Percentiles rank a stretch among this genome's conserved stretches.
phyloP scores from a whole-genome alignment of 2,888 invertebrate genomes.

The Caenorhabditis plicata region DNA sequence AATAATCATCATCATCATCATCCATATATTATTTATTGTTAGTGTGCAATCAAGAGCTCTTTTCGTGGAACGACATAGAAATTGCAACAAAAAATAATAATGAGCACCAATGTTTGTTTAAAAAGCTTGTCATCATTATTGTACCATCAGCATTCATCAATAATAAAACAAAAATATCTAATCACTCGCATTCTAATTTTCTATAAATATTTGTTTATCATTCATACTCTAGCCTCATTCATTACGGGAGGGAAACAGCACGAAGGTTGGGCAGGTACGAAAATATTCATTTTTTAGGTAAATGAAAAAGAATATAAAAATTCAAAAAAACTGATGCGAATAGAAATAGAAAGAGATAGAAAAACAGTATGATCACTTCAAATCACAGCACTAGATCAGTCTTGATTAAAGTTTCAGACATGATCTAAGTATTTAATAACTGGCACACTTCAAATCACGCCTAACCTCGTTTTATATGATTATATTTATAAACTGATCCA shows the following conservation, averaged over 20 bases:
- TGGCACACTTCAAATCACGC: slow-evolving; percentile 38
- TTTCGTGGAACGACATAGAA: background rate
- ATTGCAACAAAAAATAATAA: background rate
- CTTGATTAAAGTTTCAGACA: slow-evolving; percentile 12
- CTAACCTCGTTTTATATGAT: slow-evolving; percentile 23
- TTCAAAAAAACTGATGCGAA: slow-evolving; percentile 23
- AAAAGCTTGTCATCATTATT: background rate
- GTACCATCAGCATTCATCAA: too few species aligned
- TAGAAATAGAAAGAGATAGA: slow-evolving; percentile 7
- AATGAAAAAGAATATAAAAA: slow-evolving; percentile 22
- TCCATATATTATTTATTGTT: too few species aligned
- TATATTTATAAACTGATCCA: too few species aligned
- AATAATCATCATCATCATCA: too few species aligned
- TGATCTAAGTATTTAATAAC: slow-evolving; percentile 15
- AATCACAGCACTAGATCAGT: slow-evolving; percentile 28
- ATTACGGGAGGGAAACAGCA: background rate
- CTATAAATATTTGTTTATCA: too few species aligned
- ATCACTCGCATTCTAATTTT: too few species aligned
- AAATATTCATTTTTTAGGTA: slow-evolving; percentile 3
- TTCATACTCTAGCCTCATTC: background rate
- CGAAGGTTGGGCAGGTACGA: background rate
- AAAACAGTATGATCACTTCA: slow-evolving; percentile 37
- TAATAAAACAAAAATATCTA: too few species aligned
- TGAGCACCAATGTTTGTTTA: background rate
- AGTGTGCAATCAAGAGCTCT: too few species aligned